phyloP scores from a whole-genome alignment of 2,113 vertebrate species.

The Phasianus colchicus region DNA sequence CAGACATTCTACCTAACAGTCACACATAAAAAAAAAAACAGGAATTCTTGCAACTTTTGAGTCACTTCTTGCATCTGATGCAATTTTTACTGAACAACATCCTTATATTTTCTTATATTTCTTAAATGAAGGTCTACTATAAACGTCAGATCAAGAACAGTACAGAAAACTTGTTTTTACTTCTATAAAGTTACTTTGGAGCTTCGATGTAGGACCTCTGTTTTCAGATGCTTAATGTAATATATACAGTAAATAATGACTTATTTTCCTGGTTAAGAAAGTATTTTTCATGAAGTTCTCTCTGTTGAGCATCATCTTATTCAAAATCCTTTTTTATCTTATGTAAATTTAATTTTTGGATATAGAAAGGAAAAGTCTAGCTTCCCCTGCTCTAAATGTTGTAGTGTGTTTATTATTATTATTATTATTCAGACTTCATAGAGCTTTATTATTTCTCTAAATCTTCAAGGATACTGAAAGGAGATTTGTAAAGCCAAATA shows the following conservation, averaged over 20 bases:
- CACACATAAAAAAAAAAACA: not conserved
- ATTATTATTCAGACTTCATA: not conserved
- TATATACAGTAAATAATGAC: not conserved
- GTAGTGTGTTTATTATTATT: not conserved
- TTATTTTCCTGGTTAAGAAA: not conserved
- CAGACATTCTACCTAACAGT: not conserved
- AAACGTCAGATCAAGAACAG: not conserved
- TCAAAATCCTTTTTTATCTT: not conserved
- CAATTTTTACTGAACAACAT: not conserved
- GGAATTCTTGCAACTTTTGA: not conserved
- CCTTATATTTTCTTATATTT: not conserved
- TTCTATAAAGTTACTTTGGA: not conserved
- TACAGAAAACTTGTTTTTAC: not conserved
- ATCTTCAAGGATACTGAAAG: not conserved
- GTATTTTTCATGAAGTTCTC: not conserved
- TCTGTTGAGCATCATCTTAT: not conserved
- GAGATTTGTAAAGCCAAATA: not conserved
- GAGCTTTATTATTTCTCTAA: not conserved
- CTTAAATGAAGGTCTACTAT: rapidly evolving
- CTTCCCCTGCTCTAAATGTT: not conserved
- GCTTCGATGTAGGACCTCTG: not conserved
- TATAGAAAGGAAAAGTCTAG: not conserved
- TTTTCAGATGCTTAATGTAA: not conserved
- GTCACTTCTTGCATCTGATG: not conserved
- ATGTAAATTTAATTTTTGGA: not conserved